Evolutionary conservation across 30 jellyfish, hydroid and myxozoan genomes (phyloP).

Genomic region (Hydractinia symbiolongicarpus): DNA sequence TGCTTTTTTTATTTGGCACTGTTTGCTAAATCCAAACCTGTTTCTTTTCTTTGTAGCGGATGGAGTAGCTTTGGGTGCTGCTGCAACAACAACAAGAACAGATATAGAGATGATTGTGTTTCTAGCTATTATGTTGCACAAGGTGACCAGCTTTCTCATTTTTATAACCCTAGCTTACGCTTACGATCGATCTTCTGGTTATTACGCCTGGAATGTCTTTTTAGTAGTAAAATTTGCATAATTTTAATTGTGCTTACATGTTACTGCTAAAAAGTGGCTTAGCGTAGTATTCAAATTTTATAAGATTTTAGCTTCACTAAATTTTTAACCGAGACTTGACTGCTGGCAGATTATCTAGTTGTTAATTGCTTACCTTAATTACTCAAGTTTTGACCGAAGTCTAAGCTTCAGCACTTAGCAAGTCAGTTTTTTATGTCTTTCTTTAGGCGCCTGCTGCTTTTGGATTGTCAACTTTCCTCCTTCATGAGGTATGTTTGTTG

Average conservation of each 20-base stretch:
- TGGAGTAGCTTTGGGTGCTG: slow-evolving; percentile 99
- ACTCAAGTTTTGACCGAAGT: no score
- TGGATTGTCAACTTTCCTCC: slow-evolving; percentile 78
- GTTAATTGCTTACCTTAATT: no score
- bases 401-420: no score
- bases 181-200: not conserved
- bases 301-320: no score
- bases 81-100: slow-evolving; percentile 89
- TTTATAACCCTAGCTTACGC: not conserved
- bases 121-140: slow-evolving; percentile 94
- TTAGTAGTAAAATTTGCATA: not conserved
- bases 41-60: slow-evolving; percentile 49
- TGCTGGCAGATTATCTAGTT: no score
- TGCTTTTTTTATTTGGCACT: not conserved
- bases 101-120: slow-evolving; percentile 97
- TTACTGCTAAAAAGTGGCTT: not conserved
- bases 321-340: no score
- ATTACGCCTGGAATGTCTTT: not conserved
- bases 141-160: slow-evolving; percentile 37
- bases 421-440: not conserved
- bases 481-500: slow-evolving; percentile 66
- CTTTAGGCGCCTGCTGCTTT: slow-evolving; percentile 97
- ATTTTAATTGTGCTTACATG: not conserved
- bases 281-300: no score
- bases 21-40: no score